These are phyloP conservation scores for Schizaphis graminum DNA, from an alignment of 2,888 invertebrate species.

Conservation along the genomic window DNA sequence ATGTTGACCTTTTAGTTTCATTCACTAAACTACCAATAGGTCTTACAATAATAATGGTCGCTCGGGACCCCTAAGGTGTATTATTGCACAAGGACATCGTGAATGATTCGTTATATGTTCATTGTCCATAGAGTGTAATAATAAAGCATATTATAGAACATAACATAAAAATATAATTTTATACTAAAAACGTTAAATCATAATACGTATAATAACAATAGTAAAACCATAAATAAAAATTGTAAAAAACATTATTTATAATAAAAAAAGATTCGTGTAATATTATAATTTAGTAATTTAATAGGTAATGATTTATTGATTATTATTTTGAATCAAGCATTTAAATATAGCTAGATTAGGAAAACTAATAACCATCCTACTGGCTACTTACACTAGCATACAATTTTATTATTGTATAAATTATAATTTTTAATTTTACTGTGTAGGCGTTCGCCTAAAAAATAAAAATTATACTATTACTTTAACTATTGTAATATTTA, in stretches of 20 bases:
- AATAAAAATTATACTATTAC: background rate
- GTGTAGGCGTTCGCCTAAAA: background rate
- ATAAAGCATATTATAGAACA: conserved; percentile 18
- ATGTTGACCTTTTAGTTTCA: conserved; percentile 55
- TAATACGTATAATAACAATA: background rate
- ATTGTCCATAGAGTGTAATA: conserved; percentile 43
- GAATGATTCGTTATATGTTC: conserved; percentile 40
- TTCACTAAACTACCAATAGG: conserved; percentile 58
- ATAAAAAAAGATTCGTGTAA: background rate
- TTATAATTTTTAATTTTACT: background rate
- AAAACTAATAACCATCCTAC: background rate
- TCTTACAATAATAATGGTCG: conserved; percentile 39
- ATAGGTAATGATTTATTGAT: too few species aligned
- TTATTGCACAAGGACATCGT: conserved; percentile 25
- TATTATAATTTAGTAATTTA: background rate
- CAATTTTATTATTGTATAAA: background rate
- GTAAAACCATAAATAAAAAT: conserved; percentile 20
- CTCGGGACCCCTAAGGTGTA: conserved; percentile 26
- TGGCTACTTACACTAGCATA: background rate
- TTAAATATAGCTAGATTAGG: background rate
- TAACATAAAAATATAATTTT: conserved; percentile 11
- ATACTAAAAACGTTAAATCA: conserved; percentile 17
- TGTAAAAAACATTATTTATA: background rate
- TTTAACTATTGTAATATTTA: background rate
- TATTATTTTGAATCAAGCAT: background rate